phyloP scores from a whole-genome alignment of 2,113 vertebrate species.

The Butastur rufipennis region DNA sequence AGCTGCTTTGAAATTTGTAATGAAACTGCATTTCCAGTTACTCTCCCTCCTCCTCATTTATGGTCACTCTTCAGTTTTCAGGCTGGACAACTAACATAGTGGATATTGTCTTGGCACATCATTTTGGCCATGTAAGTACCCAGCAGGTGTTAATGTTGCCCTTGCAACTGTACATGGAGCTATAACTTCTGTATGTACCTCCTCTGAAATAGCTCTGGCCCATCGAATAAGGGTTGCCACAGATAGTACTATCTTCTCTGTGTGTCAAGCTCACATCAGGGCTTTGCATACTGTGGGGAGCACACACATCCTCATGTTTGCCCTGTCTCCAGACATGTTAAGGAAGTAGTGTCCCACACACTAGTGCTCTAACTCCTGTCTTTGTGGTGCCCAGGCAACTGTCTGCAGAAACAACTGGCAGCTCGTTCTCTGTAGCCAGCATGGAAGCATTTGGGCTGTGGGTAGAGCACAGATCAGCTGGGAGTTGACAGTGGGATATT shows the following conservation, averaged over 20 bases:
- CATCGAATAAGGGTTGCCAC: neutral
- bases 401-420: neutral
- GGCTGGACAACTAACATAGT: slow-evolving; percentile 92
- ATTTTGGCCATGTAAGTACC: slow-evolving; percentile 90
- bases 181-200: neutral
- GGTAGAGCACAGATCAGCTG: neutral
- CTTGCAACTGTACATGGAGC: neutral
- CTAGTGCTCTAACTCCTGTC: neutral
- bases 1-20: neutral
- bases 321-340: neutral
- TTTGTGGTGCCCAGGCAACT: neutral
- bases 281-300: neutral
- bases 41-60: neutral
- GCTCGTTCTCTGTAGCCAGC: neutral
- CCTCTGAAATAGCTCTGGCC: neutral
- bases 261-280: neutral
- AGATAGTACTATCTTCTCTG: neutral
- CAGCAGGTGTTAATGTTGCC: neutral
- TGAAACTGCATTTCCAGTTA: neutral
- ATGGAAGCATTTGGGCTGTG: neutral
- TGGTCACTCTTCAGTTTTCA: slow-evolving; percentile 78
- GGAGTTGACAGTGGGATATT: neutral
- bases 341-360: neutral
- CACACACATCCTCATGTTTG: neutral
- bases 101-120: slow-evolving; percentile 90